A percentile compares a stretch with the other conserved stretches of the same genome.
Conservation (phyloP, 2,113 vertebrate species). For the Archilochus colubris region DNA sequence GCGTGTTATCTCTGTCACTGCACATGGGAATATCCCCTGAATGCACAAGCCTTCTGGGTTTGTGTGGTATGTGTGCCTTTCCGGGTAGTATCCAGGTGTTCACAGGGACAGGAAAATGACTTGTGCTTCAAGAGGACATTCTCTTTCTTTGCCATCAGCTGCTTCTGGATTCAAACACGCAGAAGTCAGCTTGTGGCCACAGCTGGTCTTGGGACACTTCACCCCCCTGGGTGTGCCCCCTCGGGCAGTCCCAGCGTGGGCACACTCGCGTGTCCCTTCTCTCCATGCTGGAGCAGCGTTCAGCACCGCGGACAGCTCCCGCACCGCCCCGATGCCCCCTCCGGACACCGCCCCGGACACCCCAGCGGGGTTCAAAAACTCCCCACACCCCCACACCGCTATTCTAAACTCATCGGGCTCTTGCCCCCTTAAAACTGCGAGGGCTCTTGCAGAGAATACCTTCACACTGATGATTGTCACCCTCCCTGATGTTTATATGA, state of each 20-base stretch:
- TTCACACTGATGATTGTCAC: background rate
- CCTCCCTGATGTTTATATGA: background rate
- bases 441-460: background rate
- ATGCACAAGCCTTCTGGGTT: background rate
- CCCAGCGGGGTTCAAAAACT: background rate
- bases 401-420: background rate
- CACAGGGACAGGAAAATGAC: background rate
- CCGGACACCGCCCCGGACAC: no score
- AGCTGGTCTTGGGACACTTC: background rate
- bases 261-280: background rate
- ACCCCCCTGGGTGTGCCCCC: background rate
- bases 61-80: background rate
- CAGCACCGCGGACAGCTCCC: conserved; percentile 6
- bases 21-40: background rate
- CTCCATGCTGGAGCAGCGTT: background rate
- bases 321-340: no score
- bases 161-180: background rate
- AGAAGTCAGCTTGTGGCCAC: background rate
- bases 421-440: background rate
- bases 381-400: background rate
- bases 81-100: background rate
- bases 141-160: background rate
- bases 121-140: background rate
- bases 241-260: no score
- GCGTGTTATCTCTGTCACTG: background rate